phyloP scores from a whole-genome alignment of 2,797 vertebrate species.

The Petrocephalus schoutedeni region DNA sequence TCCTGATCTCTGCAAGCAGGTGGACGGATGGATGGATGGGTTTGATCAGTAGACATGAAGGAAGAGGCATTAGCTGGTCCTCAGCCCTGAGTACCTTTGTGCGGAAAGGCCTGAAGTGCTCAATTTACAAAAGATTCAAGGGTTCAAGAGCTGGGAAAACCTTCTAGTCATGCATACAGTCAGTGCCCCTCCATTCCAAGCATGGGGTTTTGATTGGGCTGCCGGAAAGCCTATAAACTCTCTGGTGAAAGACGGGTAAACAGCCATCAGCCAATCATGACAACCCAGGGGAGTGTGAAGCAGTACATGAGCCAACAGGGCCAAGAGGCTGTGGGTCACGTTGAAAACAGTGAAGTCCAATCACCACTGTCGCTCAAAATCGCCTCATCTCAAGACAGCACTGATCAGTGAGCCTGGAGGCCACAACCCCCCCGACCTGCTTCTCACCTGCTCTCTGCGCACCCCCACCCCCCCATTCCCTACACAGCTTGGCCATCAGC shows the following conservation, averaged over 20 bases:
- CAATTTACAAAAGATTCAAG: background rate
- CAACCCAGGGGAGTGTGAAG: background rate
- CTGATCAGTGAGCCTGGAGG: background rate
- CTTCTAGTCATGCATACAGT: background rate
- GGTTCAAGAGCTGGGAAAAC: background rate
- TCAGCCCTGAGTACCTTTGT: background rate
- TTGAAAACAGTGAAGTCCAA: background rate
- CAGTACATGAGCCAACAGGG: background rate
- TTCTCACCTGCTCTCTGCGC: background rate
- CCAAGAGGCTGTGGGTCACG: background rate
- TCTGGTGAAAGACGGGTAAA: background rate
- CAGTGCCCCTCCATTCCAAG: slow-evolving; percentile 7
- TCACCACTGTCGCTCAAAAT: too few species aligned
- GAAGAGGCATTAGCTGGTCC: background rate
- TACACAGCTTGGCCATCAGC: too few species aligned
- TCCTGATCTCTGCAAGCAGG: background rate
- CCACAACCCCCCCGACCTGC: background rate
- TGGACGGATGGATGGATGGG: background rate
- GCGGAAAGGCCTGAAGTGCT: background rate
- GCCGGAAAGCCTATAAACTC: background rate
- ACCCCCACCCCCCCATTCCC: background rate
- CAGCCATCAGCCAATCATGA: background rate
- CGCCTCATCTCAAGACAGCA: background rate
- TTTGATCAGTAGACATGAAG: background rate
- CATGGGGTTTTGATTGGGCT: background rate